phyloP scores from a whole-genome alignment of 2,113 vertebrate genomes.

The Dicentrarchus labrax region DNA sequence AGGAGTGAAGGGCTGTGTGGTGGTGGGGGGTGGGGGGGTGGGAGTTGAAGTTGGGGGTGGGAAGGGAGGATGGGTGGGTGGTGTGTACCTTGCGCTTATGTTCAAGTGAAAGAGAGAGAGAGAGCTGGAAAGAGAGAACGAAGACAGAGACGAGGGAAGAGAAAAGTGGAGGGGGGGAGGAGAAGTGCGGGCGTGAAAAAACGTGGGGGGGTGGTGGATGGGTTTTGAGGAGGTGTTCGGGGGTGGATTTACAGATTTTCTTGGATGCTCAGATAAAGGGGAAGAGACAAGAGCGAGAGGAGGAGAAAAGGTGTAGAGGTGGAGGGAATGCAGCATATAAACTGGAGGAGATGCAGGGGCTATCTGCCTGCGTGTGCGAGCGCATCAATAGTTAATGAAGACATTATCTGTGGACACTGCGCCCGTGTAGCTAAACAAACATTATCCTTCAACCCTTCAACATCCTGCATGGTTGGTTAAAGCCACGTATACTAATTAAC shows the following conservation, averaged over 20 bases:
- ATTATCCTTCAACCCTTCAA: conserved; percentile 77
- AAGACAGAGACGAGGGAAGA: conserved; percentile 21
- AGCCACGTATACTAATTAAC: conserved; percentile 78
- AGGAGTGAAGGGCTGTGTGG: conserved; percentile 75
- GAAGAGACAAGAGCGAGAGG: conserved; percentile 36
- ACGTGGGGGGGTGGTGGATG: background rate
- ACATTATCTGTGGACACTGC: conserved; percentile 75
- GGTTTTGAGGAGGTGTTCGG: background rate
- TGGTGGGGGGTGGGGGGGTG: conserved; percentile 7
- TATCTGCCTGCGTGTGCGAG: conserved; percentile 45
- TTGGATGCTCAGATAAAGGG: conserved; percentile 57
- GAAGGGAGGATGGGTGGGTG: conserved; percentile 38
- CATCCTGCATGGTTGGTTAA: conserved; percentile 75
- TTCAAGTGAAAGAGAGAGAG: conserved; percentile 61
- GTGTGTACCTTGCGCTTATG: conserved; percentile 64
- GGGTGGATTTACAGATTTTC: conserved; percentile 48
- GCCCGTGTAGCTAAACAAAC: conserved; percentile 77
- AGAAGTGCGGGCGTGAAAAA: conserved; percentile 49
- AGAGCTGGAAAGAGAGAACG: conserved; percentile 18
- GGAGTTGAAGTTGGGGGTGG: conserved; percentile 2
- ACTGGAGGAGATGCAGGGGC: conserved; percentile 51
- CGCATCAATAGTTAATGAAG: conserved; percentile 81
- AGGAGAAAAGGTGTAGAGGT: conserved; percentile 31
- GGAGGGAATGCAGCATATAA: conserved; percentile 38
- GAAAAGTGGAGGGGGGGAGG: conserved; percentile 18